These are phyloP conservation scores for Nebria ingens DNA, from an alignment of 1,140 invertebrate genomes.

Conservation along the genomic window DNA sequence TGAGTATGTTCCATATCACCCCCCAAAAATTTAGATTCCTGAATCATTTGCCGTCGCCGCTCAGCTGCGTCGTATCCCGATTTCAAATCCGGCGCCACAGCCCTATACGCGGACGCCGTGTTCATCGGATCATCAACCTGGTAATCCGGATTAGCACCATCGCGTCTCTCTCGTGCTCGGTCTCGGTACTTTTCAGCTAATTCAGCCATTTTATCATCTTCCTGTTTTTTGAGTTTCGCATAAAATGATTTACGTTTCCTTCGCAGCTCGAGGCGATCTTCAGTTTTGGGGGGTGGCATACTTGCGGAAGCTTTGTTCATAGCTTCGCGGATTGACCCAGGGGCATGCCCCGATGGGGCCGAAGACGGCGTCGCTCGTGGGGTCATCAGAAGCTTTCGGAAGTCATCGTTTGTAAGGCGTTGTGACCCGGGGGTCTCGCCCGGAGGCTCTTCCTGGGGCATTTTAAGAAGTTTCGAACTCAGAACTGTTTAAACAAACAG, in stretches of 20 bases:
- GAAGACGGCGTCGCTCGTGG: constrained; percentile 61
- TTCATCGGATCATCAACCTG: constrained; percentile 75
- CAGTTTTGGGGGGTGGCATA: constrained; percentile 30
- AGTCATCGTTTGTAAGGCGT: constrained; percentile 92
- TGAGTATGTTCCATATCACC: constrained; percentile 99
- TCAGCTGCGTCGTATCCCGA: constrained; percentile 93
- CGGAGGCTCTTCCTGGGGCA: constrained; percentile 34
- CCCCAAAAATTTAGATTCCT: constrained; percentile 99
- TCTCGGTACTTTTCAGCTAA: constrained; percentile 92
- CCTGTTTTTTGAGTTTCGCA: constrained; percentile 88
- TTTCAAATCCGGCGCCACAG: constrained; percentile 91
- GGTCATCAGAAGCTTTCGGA: constrained; percentile 91
- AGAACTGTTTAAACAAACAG: too few species aligned
- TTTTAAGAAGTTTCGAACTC: too few species aligned
- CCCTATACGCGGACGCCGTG: constrained; percentile 82
- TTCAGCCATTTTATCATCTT: constrained; percentile 92
- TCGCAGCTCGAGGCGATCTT: constrained; percentile 57
- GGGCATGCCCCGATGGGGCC: constrained; percentile 38
- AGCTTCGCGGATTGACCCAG: constrained; percentile 46
- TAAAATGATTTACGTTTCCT: constrained; percentile 87
- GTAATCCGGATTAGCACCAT: constrained; percentile 73
- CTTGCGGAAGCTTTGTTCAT: constrained; percentile 41
- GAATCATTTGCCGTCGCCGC: constrained; percentile 87
- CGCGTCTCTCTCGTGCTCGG: constrained; percentile 84
- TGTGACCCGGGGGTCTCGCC: constrained; percentile 43